Evolutionary conservation across 2,888 invertebrate species (phyloP).

Genomic region (Zootermopsis nevadensis): DNA sequence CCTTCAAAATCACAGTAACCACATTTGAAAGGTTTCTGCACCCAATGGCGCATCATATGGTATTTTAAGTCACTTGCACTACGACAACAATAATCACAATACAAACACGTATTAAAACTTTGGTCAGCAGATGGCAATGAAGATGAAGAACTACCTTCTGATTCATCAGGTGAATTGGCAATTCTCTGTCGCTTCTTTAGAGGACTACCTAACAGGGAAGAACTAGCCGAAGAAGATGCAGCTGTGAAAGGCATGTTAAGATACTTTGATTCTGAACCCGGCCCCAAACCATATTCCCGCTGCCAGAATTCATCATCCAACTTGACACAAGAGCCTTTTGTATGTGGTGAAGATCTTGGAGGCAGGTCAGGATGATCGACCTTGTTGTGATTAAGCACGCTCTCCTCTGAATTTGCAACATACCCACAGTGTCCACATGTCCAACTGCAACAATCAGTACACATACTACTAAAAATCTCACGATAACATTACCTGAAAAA

Average conservation of each 20-base stretch:
- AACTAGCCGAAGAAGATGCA: not conserved
- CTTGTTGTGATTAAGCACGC: conserved; percentile 59
- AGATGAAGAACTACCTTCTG: not conserved
- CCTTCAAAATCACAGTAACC: conserved; percentile 59
- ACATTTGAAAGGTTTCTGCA: conserved; percentile 64
- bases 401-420: conserved; percentile 56
- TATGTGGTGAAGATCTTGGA: not conserved
- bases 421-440: conserved; percentile 60
- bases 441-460: conserved; percentile 48
- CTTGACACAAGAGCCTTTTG: conserved; percentile 4
- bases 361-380: conserved; percentile 56
- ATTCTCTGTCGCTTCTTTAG: not conserved
- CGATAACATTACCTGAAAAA: too few species aligned
- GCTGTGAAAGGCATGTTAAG: not conserved
- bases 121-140: not conserved
- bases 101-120: conserved; percentile 57
- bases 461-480: too few species aligned
- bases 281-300: conserved; percentile 41
- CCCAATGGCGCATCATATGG: conserved; percentile 66
- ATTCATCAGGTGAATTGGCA: not conserved
- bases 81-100: conserved; percentile 59
- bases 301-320: conserved; percentile 49
- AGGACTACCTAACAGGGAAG: not conserved
- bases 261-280: not conserved
- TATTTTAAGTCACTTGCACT: conserved; percentile 58